Evolutionary conservation across 2,888 invertebrate genomes (phyloP).

Genomic region (Zygogramma bicolorata): DNA sequence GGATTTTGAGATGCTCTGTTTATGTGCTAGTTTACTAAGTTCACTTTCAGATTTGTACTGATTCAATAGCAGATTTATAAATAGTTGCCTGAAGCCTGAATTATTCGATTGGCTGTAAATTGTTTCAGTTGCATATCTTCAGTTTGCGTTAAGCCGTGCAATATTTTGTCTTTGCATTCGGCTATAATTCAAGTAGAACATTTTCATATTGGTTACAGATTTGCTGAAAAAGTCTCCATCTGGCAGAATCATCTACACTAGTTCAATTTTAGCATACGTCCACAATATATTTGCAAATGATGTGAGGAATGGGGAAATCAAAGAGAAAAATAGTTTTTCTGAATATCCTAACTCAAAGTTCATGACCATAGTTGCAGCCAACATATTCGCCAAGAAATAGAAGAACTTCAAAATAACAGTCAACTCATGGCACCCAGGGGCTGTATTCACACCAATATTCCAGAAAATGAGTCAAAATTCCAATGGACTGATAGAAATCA

Average conservation of each 20-base stretch:
- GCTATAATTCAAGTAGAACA: no score
- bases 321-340: neutral
- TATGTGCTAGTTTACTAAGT: no score
- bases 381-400: conserved; percentile 40
- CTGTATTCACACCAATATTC: conserved; percentile 39
- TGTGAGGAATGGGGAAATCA: conserved; percentile 2
- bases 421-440: conserved; percentile 40
- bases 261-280: conserved; percentile 30
- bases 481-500: no score
- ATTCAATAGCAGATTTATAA: no score
- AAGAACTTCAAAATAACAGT: conserved; percentile 35
- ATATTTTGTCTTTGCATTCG: no score
- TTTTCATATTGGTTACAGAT: conserved; percentile 32
- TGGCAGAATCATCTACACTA: conserved; percentile 43
- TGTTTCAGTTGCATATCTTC: no score
- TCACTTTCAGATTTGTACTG: no score
- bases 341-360: conserved; percentile 41
- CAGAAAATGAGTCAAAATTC: no score
- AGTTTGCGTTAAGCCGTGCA: no score
- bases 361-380: conserved; percentile 30
- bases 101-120: no score
- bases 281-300: conserved; percentile 5
- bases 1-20: no score
- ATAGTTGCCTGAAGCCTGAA: no score
- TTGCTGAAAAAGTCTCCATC: conserved; percentile 37